Conservation (phyloP, 2,888 invertebrate genomes). For the Limnephilus lunatus region DNA sequence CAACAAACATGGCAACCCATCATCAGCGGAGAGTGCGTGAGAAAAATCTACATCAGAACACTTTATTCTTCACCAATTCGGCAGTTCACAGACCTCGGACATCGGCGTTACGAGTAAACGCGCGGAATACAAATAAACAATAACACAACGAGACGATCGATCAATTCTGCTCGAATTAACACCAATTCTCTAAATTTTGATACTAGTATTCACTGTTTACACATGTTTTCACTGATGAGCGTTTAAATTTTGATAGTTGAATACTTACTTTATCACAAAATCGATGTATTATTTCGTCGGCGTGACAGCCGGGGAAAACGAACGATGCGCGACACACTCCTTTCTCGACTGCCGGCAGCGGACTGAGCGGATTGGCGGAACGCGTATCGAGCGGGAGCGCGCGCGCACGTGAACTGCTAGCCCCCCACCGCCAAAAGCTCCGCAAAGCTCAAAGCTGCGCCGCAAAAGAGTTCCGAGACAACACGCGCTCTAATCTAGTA, state of each 20-base stretch:
- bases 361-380: slow-evolving; percentile 63
- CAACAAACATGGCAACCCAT: slow-evolving; percentile 63
- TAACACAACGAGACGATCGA: slow-evolving; percentile 19
- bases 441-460: neutral
- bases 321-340: slow-evolving; percentile 48
- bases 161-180: neutral
- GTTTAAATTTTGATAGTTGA: neutral
- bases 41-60: slow-evolving; percentile 30
- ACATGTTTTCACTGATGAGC: slow-evolving; percentile 6
- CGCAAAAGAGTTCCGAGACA: neutral
- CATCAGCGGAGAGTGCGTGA: slow-evolving; percentile 51
- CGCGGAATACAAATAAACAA: slow-evolving; percentile 61
- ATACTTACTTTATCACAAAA: slow-evolving; percentile 54
- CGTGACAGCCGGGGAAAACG: slow-evolving; percentile 56
- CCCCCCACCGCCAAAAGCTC: neutral
- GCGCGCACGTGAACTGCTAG: slow-evolving; percentile 58
- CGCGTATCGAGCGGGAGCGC: slow-evolving; percentile 64
- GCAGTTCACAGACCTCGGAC: slow-evolving; percentile 50
- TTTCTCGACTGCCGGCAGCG: slow-evolving; percentile 56
- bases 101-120: slow-evolving; percentile 38
- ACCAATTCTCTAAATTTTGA: neutral
- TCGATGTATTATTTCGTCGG: slow-evolving; percentile 52
- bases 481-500: too few relatives aligned
- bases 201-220: neutral
- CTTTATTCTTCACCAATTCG: slow-evolving; percentile 36